These are phyloP conservation scores for Scaptomyza hsui DNA, from an alignment of 1,140 invertebrate species.

Conservation along the genomic window DNA sequence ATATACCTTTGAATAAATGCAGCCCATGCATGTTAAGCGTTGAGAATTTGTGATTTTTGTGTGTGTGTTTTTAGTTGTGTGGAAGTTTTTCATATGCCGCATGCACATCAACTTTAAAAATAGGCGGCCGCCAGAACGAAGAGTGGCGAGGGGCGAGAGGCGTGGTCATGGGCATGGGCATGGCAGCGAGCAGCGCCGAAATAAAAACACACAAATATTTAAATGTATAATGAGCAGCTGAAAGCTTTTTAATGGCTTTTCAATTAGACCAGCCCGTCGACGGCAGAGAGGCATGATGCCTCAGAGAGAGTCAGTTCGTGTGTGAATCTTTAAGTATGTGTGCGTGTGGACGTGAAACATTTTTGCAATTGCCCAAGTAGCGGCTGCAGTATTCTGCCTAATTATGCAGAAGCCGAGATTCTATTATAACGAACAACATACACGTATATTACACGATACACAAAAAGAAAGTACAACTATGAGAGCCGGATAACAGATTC, in stretches of 20 bases:
- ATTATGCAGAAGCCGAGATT: slow-evolving; percentile 49
- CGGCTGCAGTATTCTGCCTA: slow-evolving; percentile 25
- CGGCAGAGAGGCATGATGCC: not conserved
- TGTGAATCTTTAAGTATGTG: slow-evolving; percentile 3
- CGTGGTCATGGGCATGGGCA: not conserved
- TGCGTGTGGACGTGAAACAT: slow-evolving; percentile 5
- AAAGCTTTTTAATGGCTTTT: slow-evolving; percentile 83
- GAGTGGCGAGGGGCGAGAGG: slow-evolving; percentile 5
- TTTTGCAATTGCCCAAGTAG: slow-evolving; percentile 26
- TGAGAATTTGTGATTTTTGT: slow-evolving; percentile 9
- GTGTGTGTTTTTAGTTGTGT: slow-evolving; percentile 22
- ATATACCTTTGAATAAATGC: slow-evolving; percentile 50
- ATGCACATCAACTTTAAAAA: slow-evolving; percentile 54
- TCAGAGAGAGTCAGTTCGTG: not conserved
- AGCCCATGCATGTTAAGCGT: slow-evolving; percentile 39
- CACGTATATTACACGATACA: slow-evolving; percentile 5
- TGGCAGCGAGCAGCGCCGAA: slow-evolving; percentile 31
- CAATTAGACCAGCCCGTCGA: slow-evolving; percentile 70
- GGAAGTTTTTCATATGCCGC: slow-evolving; percentile 11
- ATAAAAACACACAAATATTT: slow-evolving; percentile 75
- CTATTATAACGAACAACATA: slow-evolving; percentile 34
- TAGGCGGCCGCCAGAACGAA: slow-evolving; percentile 8
- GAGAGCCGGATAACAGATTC: slow-evolving; percentile 10
- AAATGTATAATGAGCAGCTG: slow-evolving; percentile 81
- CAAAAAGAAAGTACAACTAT: not conserved